A percentile compares a stretch with the other conserved stretches of the same genome.
phyloP scores from a whole-genome alignment of 2,113 vertebrate genomes.

The Martes martes region DNA sequence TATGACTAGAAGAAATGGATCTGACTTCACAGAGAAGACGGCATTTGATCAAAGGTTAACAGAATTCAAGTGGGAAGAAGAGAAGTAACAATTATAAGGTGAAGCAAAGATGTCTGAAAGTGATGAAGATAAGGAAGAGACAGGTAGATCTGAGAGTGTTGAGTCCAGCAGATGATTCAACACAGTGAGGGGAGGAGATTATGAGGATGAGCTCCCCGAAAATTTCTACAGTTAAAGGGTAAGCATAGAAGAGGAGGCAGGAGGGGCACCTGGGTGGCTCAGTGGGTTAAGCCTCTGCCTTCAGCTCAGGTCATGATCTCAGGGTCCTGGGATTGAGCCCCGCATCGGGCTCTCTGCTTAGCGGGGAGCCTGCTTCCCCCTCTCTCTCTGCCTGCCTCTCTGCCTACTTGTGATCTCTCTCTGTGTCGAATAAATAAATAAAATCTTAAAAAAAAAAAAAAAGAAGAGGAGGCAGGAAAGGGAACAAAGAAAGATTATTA shows the following conservation, averaged over 20 bases:
- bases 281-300: no score
- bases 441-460: no score
- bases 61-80: neutral
- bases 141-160: neutral
- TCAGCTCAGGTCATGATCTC: no score
- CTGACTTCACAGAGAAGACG: neutral
- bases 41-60: neutral
- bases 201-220: neutral
- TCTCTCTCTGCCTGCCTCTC: no score
- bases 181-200: neutral
- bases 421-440: no score
- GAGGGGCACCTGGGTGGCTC: neutral
- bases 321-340: no score
- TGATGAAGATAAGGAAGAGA: neutral
- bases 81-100: neutral
- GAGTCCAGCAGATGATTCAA: neutral
- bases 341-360: no score
- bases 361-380: no score
- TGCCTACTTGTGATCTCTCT: no score
- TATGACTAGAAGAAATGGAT: neutral
- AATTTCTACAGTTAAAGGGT: neutral
- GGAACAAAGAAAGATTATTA: neutral
- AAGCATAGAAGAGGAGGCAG: neutral
- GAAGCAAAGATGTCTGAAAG: neutral
- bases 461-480: neutral